A percentile compares a stretch with the other conserved stretches of the same genome.
Conservation (phyloP, 2,113 vertebrate species). For the Ovis canadensis region DNA sequence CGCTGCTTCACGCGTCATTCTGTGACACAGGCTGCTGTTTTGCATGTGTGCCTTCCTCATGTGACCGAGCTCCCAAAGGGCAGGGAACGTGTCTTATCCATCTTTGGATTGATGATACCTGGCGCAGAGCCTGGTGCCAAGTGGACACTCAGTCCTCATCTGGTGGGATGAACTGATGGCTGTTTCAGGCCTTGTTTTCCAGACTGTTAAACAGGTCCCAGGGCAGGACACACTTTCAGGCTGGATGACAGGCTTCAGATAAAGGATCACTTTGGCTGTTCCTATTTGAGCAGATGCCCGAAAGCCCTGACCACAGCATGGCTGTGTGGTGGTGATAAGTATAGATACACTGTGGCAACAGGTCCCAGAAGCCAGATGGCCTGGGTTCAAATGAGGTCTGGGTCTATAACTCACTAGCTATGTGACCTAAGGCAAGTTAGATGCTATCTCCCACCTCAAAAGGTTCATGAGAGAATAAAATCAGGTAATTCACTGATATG, state of each 20-base stretch:
- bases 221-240: not conserved
- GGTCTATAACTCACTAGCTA: not conserved
- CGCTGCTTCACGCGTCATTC: accelerated
- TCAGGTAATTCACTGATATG: not conserved
- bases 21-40: not conserved
- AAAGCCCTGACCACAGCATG: not conserved
- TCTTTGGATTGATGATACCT: not conserved
- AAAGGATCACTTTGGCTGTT: not conserved
- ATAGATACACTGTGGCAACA: not conserved
- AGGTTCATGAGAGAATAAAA: not conserved
- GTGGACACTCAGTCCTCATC: not conserved
- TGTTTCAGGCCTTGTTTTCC: not conserved
- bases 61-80: not conserved
- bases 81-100: not conserved
- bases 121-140: not conserved
- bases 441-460: not conserved
- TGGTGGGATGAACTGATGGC: not conserved
- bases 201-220: not conserved
- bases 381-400: not conserved
- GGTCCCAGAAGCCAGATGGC: not conserved
- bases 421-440: not conserved
- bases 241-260: not conserved
- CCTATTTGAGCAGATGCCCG: not conserved
- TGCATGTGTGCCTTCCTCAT: not conserved
- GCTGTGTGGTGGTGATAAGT: not conserved